These are phyloP conservation scores for Eilema sororculum DNA, from an alignment of 2,888 invertebrate species.

Conservation along the genomic window DNA sequence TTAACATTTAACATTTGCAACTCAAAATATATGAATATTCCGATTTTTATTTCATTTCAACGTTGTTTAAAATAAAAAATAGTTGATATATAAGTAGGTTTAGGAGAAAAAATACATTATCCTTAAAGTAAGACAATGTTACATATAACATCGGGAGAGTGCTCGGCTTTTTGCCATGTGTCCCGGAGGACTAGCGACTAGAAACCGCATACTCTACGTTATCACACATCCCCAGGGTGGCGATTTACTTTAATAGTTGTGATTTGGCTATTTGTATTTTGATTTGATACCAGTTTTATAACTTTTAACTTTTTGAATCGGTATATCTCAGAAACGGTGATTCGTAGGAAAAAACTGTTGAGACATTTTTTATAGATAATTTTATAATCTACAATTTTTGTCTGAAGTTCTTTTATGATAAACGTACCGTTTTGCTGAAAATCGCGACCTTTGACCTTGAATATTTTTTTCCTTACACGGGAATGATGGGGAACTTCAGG, in stretches of 20 bases:
- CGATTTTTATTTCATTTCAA: no score
- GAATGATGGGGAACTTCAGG: no score
- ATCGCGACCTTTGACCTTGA: no score
- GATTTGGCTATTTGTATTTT: conserved; percentile 23
- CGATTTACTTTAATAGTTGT: conserved; percentile 39
- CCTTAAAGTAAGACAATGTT: background rate
- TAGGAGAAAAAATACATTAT: background rate
- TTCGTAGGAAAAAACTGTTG: no score
- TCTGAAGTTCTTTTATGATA: no score
- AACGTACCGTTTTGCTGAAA: no score
- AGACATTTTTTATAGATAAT: no score
- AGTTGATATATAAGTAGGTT: background rate
- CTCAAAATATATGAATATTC: background rate
- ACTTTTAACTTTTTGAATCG: no score
- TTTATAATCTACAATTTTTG: no score
- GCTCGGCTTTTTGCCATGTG: conserved; percentile 20
- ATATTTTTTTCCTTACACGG: no score
- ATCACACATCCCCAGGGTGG: conserved; percentile 34
- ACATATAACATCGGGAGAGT: conserved; percentile 8
- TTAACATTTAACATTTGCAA: conserved; percentile 4
- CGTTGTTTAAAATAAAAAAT: no score
- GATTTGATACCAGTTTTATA: background rate
- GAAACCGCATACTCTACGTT: conserved; percentile 34
- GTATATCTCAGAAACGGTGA: no score
- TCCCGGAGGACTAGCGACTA: conserved; percentile 30